Base-by-base conservation (phyloP, 2,888 invertebrate genomes). In the Drosophila atroscutellata region DNA sequence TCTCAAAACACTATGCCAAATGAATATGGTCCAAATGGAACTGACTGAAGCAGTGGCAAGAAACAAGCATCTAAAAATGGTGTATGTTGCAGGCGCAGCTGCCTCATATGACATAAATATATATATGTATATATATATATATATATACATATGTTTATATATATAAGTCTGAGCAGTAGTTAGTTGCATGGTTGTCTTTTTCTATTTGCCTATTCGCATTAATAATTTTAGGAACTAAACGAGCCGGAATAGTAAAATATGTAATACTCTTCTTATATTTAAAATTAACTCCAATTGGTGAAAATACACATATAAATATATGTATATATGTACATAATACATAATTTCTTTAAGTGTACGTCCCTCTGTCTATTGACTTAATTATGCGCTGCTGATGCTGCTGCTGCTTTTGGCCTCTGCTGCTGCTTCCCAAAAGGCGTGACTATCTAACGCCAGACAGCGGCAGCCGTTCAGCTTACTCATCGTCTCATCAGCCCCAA, bases 381-480 rank as follows among this genome's bases (percentile, higher is more conserved):
- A 87, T 87, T 90, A 87, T 90, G 86, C 68, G 76, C 75, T 61
- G 65, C 32, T 65, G 64, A n/a, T 42, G 34, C 39, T 34, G 39
- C 34, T 32, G 39, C 13, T 32, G 62, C 50, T 66, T 55, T 67
- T 63, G 50, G 75, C 37, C 57, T 56, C 76, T 52, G 77, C 56
- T 60, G 77, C 39, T 69, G 51, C 42, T 68, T 24, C 36, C 30
- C 71, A 71, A 71, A 71, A 63, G 63, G 71, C 71, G 63, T 86
- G 84, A 86, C 85, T 84, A 84, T 84, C 84, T 85, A 80, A 59
- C 65, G 80, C 72, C 63, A 80, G 81, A 75, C 79, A 74, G 74
- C 51, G 64, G 62, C 82, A 67, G 79, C 67, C 77, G 81, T 55
- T 72, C 55, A 61, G 80, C 77, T 80, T 80, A 77, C 83, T 79